A percentile compares a stretch with the other conserved stretches of the same genome.
These are phyloP conservation scores for Colius striatus DNA, from an alignment of 2,113 vertebrate genomes.

Conservation along the genomic window DNA sequence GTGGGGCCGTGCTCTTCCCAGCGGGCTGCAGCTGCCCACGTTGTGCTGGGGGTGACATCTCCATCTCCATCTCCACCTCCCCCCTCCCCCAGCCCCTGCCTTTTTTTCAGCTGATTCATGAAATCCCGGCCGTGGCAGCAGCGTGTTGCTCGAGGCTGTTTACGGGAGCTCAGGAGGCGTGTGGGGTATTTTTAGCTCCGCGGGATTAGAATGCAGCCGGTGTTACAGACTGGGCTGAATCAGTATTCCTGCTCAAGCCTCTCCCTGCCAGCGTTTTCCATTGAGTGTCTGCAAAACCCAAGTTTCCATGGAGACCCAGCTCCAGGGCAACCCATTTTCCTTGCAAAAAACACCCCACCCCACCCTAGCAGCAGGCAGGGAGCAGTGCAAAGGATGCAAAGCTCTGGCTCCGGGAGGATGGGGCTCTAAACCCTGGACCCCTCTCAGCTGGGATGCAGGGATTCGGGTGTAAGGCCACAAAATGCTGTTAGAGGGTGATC, in stretches of 20 bases:
- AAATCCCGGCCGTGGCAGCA: slow-evolving; percentile 13
- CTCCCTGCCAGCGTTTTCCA: slow-evolving; percentile 75
- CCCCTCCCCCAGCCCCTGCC: not conserved
- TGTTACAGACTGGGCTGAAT: slow-evolving; percentile 78
- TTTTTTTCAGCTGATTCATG: slow-evolving; percentile 69
- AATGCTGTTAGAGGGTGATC: not conserved
- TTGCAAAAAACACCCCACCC: not conserved
- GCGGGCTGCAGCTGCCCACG: accelerated
- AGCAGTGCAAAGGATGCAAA: not conserved
- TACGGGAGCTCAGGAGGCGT: slow-evolving; percentile 55
- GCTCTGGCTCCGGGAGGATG: not conserved
- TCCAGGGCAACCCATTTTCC: slow-evolving; percentile 77
- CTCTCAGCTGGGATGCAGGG: not conserved
- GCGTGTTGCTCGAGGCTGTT: slow-evolving; percentile 65
- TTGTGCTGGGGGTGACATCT: accelerated
- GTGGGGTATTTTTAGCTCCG: slow-evolving; percentile 77
- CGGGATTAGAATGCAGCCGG: slow-evolving; percentile 76
- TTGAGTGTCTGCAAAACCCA: slow-evolving; percentile 79
- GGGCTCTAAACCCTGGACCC: not conserved
- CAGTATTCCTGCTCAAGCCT: slow-evolving; percentile 81
- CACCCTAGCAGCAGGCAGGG: slow-evolving; percentile 67
- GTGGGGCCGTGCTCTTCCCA: accelerated
- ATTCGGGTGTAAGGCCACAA: not conserved
- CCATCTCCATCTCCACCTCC: accelerated
- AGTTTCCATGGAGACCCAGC: slow-evolving; percentile 83